Conservation (phyloP, 2,113 vertebrate species). For the Spheniscus mendiculus region DNA sequence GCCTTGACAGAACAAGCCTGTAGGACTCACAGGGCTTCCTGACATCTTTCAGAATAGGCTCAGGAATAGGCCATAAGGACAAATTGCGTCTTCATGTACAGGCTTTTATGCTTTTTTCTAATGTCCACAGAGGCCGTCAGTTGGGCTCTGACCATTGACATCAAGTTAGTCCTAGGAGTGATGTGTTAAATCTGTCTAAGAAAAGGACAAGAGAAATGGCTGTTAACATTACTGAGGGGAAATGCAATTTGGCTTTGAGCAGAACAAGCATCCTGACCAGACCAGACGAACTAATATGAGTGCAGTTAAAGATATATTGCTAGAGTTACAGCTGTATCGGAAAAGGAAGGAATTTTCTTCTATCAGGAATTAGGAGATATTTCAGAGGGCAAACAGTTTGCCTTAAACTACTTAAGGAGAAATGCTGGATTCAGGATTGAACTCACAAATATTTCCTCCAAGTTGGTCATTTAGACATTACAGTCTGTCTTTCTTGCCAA, state of each 20-base stretch:
- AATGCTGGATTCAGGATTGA: neutral
- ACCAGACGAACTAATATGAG: neutral
- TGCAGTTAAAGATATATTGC: constrained; percentile 19
- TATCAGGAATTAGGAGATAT: constrained; percentile 7
- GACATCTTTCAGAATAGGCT: neutral
- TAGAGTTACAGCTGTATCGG: neutral
- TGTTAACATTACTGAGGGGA: constrained; percentile 5
- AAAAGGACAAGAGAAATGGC: neutral
- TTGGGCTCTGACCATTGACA: neutral
- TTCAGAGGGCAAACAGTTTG: neutral
- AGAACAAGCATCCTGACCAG: neutral
- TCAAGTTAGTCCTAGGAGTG: neutral
- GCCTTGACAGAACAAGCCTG: neutral
- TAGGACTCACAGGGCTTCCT: neutral
- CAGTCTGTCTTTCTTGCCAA: neutral
- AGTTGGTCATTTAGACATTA: neutral
- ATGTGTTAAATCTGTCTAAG: constrained; percentile 12
- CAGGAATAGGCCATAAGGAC: neutral
- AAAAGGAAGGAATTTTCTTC: neutral
- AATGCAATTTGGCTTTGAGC: constrained; percentile 28
- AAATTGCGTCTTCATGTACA: neutral
- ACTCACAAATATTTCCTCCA: neutral
- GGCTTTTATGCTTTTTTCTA: neutral
- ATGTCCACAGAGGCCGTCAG: neutral
- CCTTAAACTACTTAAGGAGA: neutral